Base-by-base conservation (phyloP, 2,888 invertebrate genomes). In the Ecliptopera silaceata region DNA sequence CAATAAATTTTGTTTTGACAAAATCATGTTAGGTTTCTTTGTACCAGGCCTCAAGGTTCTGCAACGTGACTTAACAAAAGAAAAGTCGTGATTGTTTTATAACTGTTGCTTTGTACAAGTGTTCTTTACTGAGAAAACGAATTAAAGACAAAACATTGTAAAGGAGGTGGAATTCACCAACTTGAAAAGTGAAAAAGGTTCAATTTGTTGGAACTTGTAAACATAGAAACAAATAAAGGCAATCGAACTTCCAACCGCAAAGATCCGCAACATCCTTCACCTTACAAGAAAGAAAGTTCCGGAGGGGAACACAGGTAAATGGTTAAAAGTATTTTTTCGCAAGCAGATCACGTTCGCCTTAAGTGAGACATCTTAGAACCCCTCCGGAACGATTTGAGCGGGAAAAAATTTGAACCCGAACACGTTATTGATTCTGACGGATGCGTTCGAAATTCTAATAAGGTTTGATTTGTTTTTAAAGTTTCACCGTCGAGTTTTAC, bases 281-380 rank as follows among this genome's bases (percentile, higher is more conserved):
- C 78, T 89, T 84, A 87, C 88, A 88, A 86, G 78, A 77, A 78
- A 76, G 76, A 79, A 79, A 79, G 47, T 59, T 59, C 45, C 53
- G 50, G 55, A 58, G 57, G 53, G 60, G 56, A 54, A 43, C 46
- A 75, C 82, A 84, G 83, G 84, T 85, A 82, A 84, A 82, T 82
- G 74, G 81, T 84, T 83, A 84, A 79, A 79, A 75, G 75, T 78
- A 80, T 87, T 89, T 88, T 88, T 86, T 80, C 58, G 82, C 84
- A 90, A 87, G 85, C 90, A 79, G 91, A 91, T 91, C 91, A 91
- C 91, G 91, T 91, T 79, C 86, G 79, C 80, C 77, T 82, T 89
- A 89, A 91, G 89, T 89, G 88, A 89, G 87, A 85, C 83, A 81
- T 90, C 86, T 85, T 84, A 82, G 82, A 58, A 68, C 75, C 73